Percentiles rank a stretch among this genome's conserved stretches.
Conservation (phyloP, 1,140 invertebrate species). For the Ceratina calcarata region DNA sequence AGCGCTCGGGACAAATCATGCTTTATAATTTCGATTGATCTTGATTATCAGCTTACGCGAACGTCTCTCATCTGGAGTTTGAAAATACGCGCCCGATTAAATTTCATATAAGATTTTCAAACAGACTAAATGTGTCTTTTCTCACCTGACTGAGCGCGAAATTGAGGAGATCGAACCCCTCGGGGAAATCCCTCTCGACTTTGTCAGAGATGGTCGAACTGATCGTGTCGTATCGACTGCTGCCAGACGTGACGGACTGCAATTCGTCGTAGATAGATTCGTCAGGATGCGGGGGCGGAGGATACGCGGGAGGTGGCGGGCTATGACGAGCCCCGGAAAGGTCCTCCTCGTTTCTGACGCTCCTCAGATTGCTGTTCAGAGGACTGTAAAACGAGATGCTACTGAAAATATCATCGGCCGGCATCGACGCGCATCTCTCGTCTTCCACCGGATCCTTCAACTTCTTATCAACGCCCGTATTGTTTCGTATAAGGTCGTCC, state of each 20-base stretch:
- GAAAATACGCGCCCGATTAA: slow-evolving; percentile 12
- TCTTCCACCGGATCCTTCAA: slow-evolving; percentile 48
- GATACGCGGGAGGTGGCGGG: slow-evolving; percentile 81
- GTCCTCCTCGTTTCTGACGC: slow-evolving; percentile 72
- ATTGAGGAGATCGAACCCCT: slow-evolving; percentile 64
- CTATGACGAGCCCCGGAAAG: slow-evolving; percentile 72
- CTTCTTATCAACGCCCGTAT: slow-evolving; percentile 20
- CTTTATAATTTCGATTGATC: slow-evolving; percentile 37
- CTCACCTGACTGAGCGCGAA: slow-evolving; percentile 62
- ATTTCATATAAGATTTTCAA: neutral
- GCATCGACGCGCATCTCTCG: slow-evolving; percentile 75
- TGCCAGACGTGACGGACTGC: slow-evolving; percentile 77
- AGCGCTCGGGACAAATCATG: slow-evolving; percentile 31
- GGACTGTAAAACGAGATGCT: slow-evolving; percentile 80
- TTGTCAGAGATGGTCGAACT: slow-evolving; percentile 74
- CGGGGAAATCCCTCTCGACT: slow-evolving; percentile 77
- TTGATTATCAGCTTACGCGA: slow-evolving; percentile 4
- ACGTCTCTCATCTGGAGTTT: neutral
- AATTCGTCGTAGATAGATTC: slow-evolving; percentile 83
- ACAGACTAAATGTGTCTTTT: too few species aligned
- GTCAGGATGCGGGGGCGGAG: slow-evolving; percentile 82
- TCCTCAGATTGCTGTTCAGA: slow-evolving; percentile 69
- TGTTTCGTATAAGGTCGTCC: slow-evolving; percentile 60
- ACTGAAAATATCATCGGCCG: slow-evolving; percentile 77
- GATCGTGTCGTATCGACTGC: slow-evolving; percentile 72